These are phyloP conservation scores for Brachymystax lenok DNA, from an alignment of 2,797 vertebrate genomes.

Conservation along the genomic window DNA sequence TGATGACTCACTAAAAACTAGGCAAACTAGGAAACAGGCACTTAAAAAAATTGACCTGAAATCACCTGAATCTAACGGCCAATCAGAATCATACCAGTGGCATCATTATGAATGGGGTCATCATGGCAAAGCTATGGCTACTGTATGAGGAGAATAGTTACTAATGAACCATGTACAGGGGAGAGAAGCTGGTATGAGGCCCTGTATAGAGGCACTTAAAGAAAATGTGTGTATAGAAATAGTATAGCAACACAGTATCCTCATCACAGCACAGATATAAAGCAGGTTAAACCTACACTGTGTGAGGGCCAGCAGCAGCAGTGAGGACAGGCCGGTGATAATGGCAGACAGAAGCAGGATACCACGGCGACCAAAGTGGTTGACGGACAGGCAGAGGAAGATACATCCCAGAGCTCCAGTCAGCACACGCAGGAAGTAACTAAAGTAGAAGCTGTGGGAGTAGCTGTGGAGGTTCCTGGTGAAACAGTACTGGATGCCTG, in stretches of 20 bases:
- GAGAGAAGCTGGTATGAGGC: no score
- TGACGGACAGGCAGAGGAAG: conserved; percentile 80
- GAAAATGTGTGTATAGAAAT: neutral
- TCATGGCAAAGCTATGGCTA: no score
- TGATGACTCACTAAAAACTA: neutral
- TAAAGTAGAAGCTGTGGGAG: conserved; percentile 79
- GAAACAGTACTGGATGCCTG: conserved; percentile 88
- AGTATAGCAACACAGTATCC: neutral
- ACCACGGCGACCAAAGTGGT: conserved; percentile 82
- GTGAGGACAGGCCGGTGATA: conserved; percentile 82
- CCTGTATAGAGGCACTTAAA: no score
- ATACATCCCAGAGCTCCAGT: conserved; percentile 76
- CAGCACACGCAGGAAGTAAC: conserved; percentile 77
- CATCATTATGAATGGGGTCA: no score
- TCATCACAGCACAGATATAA: neutral
- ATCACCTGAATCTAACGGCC: no score
- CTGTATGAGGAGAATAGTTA: no score
- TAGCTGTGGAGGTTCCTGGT: conserved; percentile 77
- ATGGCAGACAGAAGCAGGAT: conserved; percentile 84
- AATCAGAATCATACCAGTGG: no score
- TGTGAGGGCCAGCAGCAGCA: conserved; percentile 87
- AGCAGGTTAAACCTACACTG: conserved; percentile 75
- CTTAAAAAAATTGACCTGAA: no score
- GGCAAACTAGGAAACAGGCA: no score
- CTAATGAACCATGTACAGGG: no score